Percentiles rank a stretch among this genome's conserved stretches.
phyloP scores from a whole-genome alignment of 2,888 invertebrate species.

The Sinelater perroti region DNA sequence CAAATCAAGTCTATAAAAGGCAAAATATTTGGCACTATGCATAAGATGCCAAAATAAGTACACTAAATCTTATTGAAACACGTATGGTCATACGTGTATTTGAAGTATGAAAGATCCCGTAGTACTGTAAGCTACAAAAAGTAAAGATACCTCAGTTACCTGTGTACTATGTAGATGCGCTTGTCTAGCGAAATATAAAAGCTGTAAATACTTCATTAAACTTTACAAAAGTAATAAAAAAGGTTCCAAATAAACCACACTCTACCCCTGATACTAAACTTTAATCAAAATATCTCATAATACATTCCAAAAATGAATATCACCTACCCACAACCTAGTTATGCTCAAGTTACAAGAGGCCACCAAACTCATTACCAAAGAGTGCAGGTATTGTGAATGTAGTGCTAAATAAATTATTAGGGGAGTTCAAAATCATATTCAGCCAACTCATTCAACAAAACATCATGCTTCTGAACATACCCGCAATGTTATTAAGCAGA shows the following conservation, averaged over 20 bases:
- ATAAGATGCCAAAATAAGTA: not conserved
- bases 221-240: not conserved
- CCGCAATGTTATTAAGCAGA: not conserved
- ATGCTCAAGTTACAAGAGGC: not conserved
- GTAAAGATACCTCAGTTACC: not conserved
- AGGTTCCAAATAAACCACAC: not conserved
- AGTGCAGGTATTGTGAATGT: not conserved
- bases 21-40: not conserved
- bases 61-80: not conserved
- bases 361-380: not conserved
- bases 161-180: not conserved
- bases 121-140: not conserved
- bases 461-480: not conserved
- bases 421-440: not conserved
- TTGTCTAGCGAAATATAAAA: not conserved
- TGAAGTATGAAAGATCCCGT: not conserved
- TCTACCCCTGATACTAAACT: not conserved
- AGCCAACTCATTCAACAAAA: not conserved
- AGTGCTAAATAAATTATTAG: not conserved
- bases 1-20: not conserved
- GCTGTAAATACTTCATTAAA: not conserved
- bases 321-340: too few relatives aligned
- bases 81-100: too few relatives aligned
- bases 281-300: not conserved
- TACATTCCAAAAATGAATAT: too few relatives aligned